phyloP scores from a whole-genome alignment of 2,113 vertebrate species.

The Pelecanoides urinatrix region DNA sequence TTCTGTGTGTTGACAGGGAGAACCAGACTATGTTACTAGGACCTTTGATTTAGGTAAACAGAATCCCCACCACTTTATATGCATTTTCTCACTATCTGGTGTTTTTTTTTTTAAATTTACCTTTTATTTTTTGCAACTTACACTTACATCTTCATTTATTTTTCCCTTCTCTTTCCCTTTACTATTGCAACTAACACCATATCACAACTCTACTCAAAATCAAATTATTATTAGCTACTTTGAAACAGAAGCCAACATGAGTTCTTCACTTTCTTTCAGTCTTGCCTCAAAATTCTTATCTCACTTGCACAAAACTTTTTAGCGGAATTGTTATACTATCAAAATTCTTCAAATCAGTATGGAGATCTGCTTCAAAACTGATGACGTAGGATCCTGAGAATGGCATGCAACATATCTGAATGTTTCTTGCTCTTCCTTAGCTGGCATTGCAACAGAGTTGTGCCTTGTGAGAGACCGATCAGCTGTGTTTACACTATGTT shows the following conservation, averaged over 20 bases:
- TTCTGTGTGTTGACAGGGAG: background rate
- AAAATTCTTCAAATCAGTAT: background rate
- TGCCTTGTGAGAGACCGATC: background rate
- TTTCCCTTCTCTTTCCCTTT: background rate
- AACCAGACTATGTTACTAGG: background rate
- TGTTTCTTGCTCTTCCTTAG: background rate
- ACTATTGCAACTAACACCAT: background rate
- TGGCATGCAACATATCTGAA: background rate
- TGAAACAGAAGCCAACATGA: background rate
- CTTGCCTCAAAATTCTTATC: background rate
- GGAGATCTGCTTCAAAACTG: background rate
- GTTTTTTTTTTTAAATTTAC: background rate
- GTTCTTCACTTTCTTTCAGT: background rate
- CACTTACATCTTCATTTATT: background rate
- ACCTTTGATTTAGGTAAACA: background rate
- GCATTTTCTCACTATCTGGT: background rate
- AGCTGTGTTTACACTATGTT: background rate
- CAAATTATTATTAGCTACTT: background rate
- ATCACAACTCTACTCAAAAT: background rate
- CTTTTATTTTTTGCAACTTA: background rate
- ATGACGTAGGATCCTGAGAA: background rate
- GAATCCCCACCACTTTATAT: background rate
- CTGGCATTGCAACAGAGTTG: background rate
- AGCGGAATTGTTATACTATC: background rate
- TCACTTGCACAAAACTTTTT: background rate